These are phyloP conservation scores for Platycheirus albimanus DNA, from an alignment of 2,888 invertebrate species.

Conservation along the genomic window DNA sequence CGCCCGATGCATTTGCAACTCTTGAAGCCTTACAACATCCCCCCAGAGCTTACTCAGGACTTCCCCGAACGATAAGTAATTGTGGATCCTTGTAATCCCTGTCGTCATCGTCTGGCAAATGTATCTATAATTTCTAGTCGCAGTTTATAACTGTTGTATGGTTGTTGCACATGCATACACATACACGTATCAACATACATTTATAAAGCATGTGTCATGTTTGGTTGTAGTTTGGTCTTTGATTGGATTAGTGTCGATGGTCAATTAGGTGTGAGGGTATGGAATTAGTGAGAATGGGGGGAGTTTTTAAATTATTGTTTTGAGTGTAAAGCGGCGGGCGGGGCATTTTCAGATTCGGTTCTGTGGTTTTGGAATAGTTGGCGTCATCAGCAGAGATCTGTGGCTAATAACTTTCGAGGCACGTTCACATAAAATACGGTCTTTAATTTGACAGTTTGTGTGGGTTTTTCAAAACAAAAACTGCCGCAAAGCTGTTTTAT, in stretches of 20 bases:
- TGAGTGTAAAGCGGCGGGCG: constrained; percentile 1
- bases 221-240: constrained; percentile 21
- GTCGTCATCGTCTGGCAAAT: constrained; percentile 63
- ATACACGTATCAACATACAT: not conserved
- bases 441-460: not conserved
- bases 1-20: constrained; percentile 15
- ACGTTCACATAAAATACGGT: not conserved
- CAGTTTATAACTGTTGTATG: not conserved
- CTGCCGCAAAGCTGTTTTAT: not conserved
- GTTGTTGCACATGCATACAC: not conserved
- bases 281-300: not conserved
- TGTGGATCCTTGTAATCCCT: constrained; percentile 64
- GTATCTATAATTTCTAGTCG: constrained; percentile 5
- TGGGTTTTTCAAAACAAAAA: not conserved
- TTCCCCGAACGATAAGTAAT: constrained; percentile 51
- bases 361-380: not conserved
- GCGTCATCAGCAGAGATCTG: constrained; percentile 2
- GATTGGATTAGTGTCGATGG: constrained; percentile 53
- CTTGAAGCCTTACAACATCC: constrained; percentile 33
- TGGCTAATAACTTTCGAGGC: not conserved
- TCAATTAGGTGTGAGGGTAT: constrained; percentile 35
- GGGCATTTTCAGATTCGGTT: not conserved
- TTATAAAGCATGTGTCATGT: constrained; percentile 5
- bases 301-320: too few relatives aligned
- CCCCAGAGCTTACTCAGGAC: constrained; percentile 1